Conservation (phyloP, 2,888 invertebrate genomes). For the Drosophila silvestris region DNA sequence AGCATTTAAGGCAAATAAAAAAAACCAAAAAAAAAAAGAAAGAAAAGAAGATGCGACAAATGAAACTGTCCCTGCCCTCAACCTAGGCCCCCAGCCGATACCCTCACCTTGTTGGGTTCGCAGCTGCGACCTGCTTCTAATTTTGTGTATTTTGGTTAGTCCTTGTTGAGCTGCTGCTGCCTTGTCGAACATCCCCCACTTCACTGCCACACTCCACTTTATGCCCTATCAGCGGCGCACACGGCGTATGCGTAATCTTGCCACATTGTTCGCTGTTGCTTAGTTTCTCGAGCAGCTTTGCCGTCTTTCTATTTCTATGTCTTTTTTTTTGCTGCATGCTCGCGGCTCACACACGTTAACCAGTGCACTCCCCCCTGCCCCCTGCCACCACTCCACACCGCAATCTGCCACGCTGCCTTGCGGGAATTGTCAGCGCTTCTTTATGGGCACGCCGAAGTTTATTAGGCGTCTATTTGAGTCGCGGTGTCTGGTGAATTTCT, state of each 20-base stretch:
- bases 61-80: constrained; percentile 40
- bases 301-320: background rate
- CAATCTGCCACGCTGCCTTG: constrained; percentile 30
- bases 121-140: constrained; percentile 52
- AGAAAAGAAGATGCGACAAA: constrained; percentile 26
- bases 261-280: constrained; percentile 37
- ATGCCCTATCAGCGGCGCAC: constrained; percentile 6
- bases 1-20: constrained; percentile 59
- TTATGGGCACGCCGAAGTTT: constrained; percentile 67
- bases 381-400: background rate
- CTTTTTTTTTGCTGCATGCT: constrained; percentile 1
- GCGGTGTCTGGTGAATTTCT: constrained; percentile 30
- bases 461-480: constrained; percentile 58
- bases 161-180: constrained; percentile 19
- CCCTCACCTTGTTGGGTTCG: constrained; percentile 11
- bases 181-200: background rate
- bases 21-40: constrained; percentile 1
- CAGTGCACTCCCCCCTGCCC: background rate
- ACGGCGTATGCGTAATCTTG: constrained; percentile 74
- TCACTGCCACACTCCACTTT: background rate
- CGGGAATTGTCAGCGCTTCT: constrained; percentile 75
- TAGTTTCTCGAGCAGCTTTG: constrained; percentile 23
- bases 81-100: background rate
- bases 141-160: constrained; percentile 55
- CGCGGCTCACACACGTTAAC: constrained; percentile 45